These are phyloP conservation scores for Caenorhabditis sp. DNA, from an alignment of 2,888 invertebrate genomes.

Conservation along the genomic window DNA sequence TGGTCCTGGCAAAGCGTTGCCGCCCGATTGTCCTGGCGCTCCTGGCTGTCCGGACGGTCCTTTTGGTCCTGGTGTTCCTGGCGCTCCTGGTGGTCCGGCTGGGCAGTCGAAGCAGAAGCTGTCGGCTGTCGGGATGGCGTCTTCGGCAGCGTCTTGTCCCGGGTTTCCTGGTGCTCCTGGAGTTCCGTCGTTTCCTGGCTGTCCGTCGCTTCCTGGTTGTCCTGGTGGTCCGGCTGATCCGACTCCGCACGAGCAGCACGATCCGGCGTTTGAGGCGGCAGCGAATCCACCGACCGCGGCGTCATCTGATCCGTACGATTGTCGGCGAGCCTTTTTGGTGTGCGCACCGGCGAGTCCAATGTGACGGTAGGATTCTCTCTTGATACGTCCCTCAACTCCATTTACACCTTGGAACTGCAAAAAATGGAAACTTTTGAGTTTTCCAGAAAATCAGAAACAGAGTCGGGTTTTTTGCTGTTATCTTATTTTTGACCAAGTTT, in stretches of 20 bases:
- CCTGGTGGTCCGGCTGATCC: slow-evolving; percentile 53
- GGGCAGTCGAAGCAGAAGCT: slow-evolving; percentile 59
- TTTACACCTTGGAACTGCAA: slow-evolving; percentile 41
- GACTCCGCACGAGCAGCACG: slow-evolving; percentile 53
- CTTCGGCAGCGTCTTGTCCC: slow-evolving; percentile 51
- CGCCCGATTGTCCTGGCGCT: slow-evolving; percentile 48
- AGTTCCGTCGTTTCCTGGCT: slow-evolving; percentile 55
- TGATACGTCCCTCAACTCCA: slow-evolving; percentile 41
- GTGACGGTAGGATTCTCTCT: slow-evolving; percentile 38
- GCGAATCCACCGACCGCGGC: slow-evolving; percentile 42
- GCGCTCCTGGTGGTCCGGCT: slow-evolving; percentile 46
- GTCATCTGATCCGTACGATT: slow-evolving; percentile 31
- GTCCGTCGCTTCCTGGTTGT: slow-evolving; percentile 53
- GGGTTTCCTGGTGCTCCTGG: slow-evolving; percentile 52
- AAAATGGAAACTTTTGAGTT: neutral
- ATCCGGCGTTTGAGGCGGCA: slow-evolving; percentile 39
- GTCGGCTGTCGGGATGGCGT: slow-evolving; percentile 32
- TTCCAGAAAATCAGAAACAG: too few species aligned
- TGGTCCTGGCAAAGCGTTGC: slow-evolving; percentile 46
- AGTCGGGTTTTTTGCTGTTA: too few species aligned
- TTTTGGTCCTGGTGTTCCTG: slow-evolving; percentile 50
- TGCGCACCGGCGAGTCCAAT: slow-evolving; percentile 33
- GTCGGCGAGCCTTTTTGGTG: slow-evolving; percentile 25
- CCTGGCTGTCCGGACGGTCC: slow-evolving; percentile 42
- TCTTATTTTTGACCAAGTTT: too few species aligned